A percentile compares a stretch with the other conserved stretches of the same genome.
Conservation (phyloP, 2,888 invertebrate genomes). For the Drymonia ruficornis region DNA sequence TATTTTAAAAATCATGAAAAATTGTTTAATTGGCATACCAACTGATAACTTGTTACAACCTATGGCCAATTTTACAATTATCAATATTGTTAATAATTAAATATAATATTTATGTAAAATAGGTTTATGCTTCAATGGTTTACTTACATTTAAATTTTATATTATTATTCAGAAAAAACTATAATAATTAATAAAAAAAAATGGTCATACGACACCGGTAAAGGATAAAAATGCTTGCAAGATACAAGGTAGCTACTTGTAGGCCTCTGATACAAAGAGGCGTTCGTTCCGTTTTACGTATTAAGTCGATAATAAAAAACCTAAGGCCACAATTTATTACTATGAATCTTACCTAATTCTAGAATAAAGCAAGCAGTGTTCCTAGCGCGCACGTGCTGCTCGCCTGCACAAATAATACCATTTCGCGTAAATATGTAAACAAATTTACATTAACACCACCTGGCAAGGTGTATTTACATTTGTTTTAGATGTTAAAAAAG, state of each 20-base stretch:
- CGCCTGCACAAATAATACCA: slow-evolving; percentile 41
- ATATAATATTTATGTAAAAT: slow-evolving; percentile 85
- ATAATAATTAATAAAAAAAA: slow-evolving; percentile 72
- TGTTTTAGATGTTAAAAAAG: slow-evolving; percentile 32
- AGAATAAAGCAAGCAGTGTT: slow-evolving; percentile 58
- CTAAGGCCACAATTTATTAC: slow-evolving; percentile 81
- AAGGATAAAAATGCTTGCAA: slow-evolving; percentile 73
- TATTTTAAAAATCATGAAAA: slow-evolving; percentile 82
- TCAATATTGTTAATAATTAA: slow-evolving; percentile 84
- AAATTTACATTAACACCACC: slow-evolving; percentile 53
- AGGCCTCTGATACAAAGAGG: slow-evolving; percentile 50
- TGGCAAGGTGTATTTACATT: slow-evolving; percentile 63
- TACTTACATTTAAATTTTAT: slow-evolving; percentile 84
- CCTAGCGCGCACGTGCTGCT: slow-evolving; percentile 44
- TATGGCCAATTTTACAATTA: slow-evolving; percentile 84
- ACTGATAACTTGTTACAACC: slow-evolving; percentile 84
- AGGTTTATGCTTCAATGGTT: slow-evolving; percentile 83
- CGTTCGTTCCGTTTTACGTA: slow-evolving; percentile 50
- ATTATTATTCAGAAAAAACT: slow-evolving; percentile 80
- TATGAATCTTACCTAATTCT: slow-evolving; percentile 61
- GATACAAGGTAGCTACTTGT: slow-evolving; percentile 45
- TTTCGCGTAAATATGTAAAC: slow-evolving; percentile 39
- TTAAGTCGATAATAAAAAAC: slow-evolving; percentile 62
- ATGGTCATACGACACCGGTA: slow-evolving; percentile 74
- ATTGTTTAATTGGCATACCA: slow-evolving; percentile 85